A percentile compares a stretch with the other conserved stretches of the same genome.
These are phyloP conservation scores for Prinia subflava DNA, from an alignment of 2,113 vertebrate species.

Conservation along the genomic window DNA sequence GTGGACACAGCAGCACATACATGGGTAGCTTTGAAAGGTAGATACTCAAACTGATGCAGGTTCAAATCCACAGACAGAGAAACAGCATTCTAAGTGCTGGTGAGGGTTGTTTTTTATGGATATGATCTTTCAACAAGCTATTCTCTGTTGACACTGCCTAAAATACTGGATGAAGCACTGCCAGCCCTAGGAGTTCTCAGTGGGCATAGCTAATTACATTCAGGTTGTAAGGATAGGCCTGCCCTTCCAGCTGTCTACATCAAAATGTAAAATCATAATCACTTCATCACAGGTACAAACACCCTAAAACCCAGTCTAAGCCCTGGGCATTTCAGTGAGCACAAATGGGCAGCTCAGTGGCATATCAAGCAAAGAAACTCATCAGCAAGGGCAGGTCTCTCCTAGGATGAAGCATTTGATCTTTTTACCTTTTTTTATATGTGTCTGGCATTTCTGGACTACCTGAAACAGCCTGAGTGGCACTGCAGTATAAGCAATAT, in stretches of 20 bases:
- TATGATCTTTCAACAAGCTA: neutral
- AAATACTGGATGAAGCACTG: neutral
- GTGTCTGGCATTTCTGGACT: neutral
- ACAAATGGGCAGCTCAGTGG: neutral
- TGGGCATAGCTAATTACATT: neutral
- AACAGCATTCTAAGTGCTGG: neutral
- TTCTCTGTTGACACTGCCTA: neutral
- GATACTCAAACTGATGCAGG: neutral
- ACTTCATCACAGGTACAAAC: neutral
- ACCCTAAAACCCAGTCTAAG: neutral
- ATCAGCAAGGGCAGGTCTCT: neutral
- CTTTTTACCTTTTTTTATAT: neutral
- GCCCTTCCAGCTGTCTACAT: neutral
- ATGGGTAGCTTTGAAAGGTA: neutral
- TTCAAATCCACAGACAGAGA: neutral
- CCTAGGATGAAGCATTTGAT: neutral
- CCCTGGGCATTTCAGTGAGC: neutral
- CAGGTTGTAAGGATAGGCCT: neutral
- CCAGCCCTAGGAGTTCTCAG: neutral
- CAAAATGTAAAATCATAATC: neutral
- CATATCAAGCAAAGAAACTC: neutral
- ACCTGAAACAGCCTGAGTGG: neutral
- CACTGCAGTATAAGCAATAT: neutral
- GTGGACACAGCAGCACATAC: neutral
- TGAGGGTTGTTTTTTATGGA: neutral